These are phyloP conservation scores for Eleutherodactylus coqui DNA, from an alignment of 2,797 vertebrate genomes.

Conservation along the genomic window DNA sequence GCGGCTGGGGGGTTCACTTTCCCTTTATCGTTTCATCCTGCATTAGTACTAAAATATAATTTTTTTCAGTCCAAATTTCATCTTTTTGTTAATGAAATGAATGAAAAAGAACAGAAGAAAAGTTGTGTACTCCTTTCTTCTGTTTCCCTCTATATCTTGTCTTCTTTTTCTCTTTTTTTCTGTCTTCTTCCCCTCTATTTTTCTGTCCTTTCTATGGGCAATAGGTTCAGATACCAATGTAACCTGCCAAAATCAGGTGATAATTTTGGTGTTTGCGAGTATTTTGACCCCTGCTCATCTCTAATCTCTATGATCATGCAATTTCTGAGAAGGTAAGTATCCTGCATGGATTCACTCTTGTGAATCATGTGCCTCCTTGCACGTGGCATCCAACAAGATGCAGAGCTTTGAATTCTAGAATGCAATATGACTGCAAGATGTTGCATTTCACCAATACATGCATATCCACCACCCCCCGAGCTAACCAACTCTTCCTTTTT, in stretches of 20 bases:
- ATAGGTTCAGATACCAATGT: constrained; percentile 64
- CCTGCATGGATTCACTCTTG: constrained; percentile 59
- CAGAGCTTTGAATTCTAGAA: constrained; percentile 60
- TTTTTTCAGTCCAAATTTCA: constrained; percentile 17
- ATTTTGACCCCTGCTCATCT: constrained; percentile 64
- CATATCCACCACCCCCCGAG: constrained; percentile 56
- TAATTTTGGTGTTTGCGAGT: constrained; percentile 63
- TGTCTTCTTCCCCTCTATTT: constrained; percentile 53
- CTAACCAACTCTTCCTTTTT: constrained; percentile 41
- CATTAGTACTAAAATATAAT: background rate
- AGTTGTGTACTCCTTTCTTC: constrained; percentile 55
- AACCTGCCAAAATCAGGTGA: constrained; percentile 65
- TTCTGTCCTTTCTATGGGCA: constrained; percentile 62
- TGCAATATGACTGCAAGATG: constrained; percentile 62
- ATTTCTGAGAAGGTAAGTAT: constrained; percentile 64
- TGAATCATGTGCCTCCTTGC: constrained; percentile 63
- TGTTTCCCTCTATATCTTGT: constrained; percentile 60
- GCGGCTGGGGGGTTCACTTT: background rate
- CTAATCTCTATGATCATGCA: constrained; percentile 64
- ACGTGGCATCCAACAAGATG: constrained; percentile 60
- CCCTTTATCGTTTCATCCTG: constrained; percentile 10
- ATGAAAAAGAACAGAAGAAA: constrained; percentile 45
- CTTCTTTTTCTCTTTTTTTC: constrained; percentile 48
- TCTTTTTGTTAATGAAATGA: constrained; percentile 26
- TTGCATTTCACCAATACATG: constrained; percentile 63